These are phyloP conservation scores for Salmo trutta DNA, from an alignment of 2,797 vertebrate species.

Conservation along the genomic window DNA sequence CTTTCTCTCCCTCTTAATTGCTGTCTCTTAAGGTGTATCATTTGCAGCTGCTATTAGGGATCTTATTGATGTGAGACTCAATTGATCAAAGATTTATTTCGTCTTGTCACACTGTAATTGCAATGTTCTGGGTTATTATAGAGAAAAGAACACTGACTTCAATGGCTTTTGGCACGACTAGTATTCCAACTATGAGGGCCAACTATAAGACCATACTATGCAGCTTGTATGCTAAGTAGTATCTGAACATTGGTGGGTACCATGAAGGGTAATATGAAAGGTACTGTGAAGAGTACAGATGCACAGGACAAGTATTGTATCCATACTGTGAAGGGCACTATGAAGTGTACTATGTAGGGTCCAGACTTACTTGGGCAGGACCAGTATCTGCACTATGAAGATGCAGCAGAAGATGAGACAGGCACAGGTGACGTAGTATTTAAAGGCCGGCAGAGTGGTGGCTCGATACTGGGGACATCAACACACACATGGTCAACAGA, in stretches of 20 bases:
- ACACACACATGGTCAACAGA: not conserved
- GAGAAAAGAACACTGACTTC: too few species aligned
- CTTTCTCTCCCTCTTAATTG: not conserved
- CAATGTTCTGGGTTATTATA: too few species aligned
- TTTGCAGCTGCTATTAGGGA: not conserved
- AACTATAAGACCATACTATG: too few species aligned
- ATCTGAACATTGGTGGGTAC: too few species aligned
- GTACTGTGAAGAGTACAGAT: too few species aligned
- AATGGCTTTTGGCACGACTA: too few species aligned
- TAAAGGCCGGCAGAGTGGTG: slow-evolving; percentile 94
- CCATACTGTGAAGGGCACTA: too few species aligned
- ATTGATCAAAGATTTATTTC: not conserved
- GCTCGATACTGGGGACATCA: slow-evolving; percentile 87
- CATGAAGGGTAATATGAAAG: too few species aligned
- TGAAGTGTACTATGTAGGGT: not conserved
- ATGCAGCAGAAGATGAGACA: slow-evolving; percentile 98
- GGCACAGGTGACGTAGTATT: slow-evolving; percentile 96
- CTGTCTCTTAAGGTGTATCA: not conserved
- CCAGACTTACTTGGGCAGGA: slow-evolving; percentile 94
- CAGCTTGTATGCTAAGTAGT: too few species aligned
- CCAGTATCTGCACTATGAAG: slow-evolving; percentile 93
- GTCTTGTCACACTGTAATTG: too few species aligned
- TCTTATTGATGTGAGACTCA: slow-evolving; percentile 7
- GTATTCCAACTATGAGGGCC: too few species aligned
- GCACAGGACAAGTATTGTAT: too few species aligned